Base-by-base conservation (phyloP, 2,113 vertebrate genomes). In the Panthera uncia region DNA sequence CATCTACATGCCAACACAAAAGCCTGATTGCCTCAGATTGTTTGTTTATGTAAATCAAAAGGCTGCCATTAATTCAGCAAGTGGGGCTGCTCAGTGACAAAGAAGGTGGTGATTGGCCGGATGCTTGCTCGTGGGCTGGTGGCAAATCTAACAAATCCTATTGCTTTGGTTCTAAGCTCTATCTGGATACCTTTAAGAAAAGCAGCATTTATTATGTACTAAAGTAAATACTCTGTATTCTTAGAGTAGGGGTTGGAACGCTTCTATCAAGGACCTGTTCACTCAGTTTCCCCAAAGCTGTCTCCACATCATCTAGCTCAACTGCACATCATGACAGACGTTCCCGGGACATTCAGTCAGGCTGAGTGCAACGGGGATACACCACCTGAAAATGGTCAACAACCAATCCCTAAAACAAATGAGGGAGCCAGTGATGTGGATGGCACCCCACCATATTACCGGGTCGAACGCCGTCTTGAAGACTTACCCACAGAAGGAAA, bases 41-140 rank as follows among this genome's bases (percentile, higher is more conserved):
- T 98, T 99, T 98, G 98, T 98, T 98, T 98, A 99, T 99, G 98
- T 98, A 99, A 99, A 99, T 99, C 68, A 97, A 96, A 97, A 98
- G 98, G 98, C 97, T 97, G 98, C 65, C 89, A 1, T 98, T 98
- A 97, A 98, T 98, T 99, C 97, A 96, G 91, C 98, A 97, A 98
- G 80, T 65, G 98, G 94, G 97, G 73, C 90, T 96, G 95, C 97
- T 11, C 74, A 66, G 92, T 86, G 95, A 4, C 95, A 33, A 48
- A 83, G 36, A 88, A 92, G 96, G 82, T 50, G 97, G 96, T 90
- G 96, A 99, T 95, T 98, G 98, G 98, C 91, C 65, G 61, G 10
- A 50, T 87, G 91, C 41, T 38, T 52, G 80, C 63, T 95, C 86
- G 12, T 76, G 89, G 87, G 92, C 80, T 89, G 50, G 96, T 29